Evolutionary conservation across 2,797 vertebrate genomes (phyloP).

Genomic region (Megalops cyprinoides): DNA sequence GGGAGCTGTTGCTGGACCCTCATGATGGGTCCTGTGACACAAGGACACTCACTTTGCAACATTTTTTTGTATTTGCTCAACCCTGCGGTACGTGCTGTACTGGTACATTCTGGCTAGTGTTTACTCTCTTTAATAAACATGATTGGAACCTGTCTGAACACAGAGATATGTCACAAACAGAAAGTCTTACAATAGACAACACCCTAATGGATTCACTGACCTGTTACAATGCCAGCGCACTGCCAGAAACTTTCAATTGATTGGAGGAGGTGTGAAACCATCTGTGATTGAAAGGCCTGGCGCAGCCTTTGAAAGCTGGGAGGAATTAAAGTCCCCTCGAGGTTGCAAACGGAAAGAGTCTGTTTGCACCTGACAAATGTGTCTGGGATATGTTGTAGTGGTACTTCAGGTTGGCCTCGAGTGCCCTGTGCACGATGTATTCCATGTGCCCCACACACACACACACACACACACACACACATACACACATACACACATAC

Average conservation of each 20-base stretch:
- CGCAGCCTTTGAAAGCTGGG: neutral
- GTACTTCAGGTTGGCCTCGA: conserved; percentile 4
- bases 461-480: conserved; percentile 27
- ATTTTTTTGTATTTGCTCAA: too few species aligned
- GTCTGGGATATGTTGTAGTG: neutral
- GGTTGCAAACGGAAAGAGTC: conserved; percentile 12
- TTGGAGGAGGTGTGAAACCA: conserved; percentile 10
- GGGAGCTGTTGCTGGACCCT: too few species aligned
- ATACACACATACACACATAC: conserved; percentile 25
- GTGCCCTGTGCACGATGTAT: conserved; percentile 31
- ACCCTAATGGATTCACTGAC: neutral
- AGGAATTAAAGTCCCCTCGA: neutral
- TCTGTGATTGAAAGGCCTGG: neutral
- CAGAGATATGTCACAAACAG: too few species aligned
- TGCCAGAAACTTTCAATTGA: conserved; percentile 49
- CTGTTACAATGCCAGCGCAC: neutral
- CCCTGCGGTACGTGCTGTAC: too few species aligned
- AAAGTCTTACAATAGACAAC: too few species aligned
- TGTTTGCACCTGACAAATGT: neutral
- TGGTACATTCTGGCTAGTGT: too few species aligned
- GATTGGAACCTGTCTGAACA: too few species aligned
- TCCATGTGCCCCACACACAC: conserved; percentile 7
- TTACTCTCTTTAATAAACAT: too few species aligned
- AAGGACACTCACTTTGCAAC: too few species aligned
- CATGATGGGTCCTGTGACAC: neutral